Base-by-base conservation (phyloP, 2,113 vertebrate species). In the Apteryx owenii region DNA sequence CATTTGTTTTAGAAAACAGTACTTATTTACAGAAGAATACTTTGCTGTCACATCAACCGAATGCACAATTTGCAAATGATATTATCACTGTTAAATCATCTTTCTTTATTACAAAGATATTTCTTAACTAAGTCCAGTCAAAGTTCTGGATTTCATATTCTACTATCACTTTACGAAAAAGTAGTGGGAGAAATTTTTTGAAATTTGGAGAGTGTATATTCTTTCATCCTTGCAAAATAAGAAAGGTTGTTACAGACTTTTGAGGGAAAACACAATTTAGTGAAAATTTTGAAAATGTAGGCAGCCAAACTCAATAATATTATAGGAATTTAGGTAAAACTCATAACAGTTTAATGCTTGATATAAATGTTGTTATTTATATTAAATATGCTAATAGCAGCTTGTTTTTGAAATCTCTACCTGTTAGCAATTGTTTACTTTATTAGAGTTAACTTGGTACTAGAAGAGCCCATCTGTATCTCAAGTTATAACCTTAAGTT, bases 391-490 rank as follows among this genome's bases (percentile, higher is more conserved):
- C 0, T 65, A 54, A 50, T 18, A 58, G 56, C 26, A 61, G n/a
- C 42, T 46, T n/a, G 36, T 88, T 29, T 88, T 70, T 85, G 33
- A 81, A 81, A 90, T 40, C n/a, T 92, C 31, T 51, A 10, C 36
- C 19, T 85, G 3, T n/a, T 81, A 87, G 85, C 51, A 81, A 0
- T 56, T 25, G 19, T 46, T 80, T 76, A 20, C 48, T 92, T 95
- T 9, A 36, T n/a, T 73, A 44, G 51, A 44, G 36, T 91, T 53
- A 89, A 79, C 15, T 53, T 84, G 51, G n/a, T 64, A 22, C 38
- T 71, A 66, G 61, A 86, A 95, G 92, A 89, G 50, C 50, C 68
- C 77, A 65, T 95, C 91, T 91, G 18, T 85, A 95, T 87, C 70
- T 96, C 73, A 80, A 7, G 0, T 80, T 95, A 69, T 54, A 91